Conservation (phyloP, 64 coral and sea anemone genomes). For the Actinia equina region DNA sequence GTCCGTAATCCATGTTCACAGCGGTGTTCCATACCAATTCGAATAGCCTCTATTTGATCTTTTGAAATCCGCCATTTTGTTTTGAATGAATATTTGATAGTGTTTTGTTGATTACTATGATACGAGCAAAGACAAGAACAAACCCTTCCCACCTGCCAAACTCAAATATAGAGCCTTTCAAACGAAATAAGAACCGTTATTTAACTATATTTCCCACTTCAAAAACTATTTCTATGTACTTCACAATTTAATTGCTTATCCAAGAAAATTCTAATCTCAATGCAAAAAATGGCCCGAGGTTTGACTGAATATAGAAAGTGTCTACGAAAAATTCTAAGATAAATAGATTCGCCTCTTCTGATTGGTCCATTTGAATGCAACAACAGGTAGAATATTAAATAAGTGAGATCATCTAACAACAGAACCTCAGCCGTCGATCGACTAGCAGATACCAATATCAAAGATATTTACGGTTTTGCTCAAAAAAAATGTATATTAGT, state of each 20-base stretch:
- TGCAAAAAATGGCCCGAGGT: neutral
- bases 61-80: conserved; percentile 8
- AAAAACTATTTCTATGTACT: neutral
- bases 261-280: neutral
- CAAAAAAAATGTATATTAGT: neutral
- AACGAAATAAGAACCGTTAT: neutral
- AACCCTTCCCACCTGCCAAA: neutral
- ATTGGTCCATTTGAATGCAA: conserved; percentile 11
- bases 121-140: neutral
- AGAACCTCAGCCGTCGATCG: neutral
- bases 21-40: neutral
- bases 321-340: neutral
- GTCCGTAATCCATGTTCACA: neutral
- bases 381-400: conserved; percentile 14
- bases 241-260: neutral
- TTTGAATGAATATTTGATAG: neutral
- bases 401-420: conserved; percentile 30
- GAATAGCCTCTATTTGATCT: neutral
- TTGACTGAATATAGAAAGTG: neutral
- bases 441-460: neutral
- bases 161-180: neutral
- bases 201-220: neutral
- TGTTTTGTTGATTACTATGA: neutral
- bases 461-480: neutral
- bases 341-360: neutral